Base-by-base conservation (phyloP, 2,113 vertebrate genomes). In the Pelecanoides urinatrix region DNA sequence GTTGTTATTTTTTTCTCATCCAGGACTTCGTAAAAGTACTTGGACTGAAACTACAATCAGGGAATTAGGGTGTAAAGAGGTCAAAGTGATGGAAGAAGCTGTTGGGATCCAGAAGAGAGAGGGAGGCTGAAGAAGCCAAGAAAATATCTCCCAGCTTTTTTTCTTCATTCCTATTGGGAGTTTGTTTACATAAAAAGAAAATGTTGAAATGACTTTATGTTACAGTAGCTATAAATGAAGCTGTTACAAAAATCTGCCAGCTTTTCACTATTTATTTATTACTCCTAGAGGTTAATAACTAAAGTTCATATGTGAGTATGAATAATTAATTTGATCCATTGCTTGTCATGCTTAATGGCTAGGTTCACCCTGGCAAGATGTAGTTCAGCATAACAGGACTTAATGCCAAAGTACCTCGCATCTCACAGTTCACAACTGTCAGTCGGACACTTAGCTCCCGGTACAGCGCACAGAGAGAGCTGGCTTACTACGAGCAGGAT, bases 221-320 rank as follows among this genome's bases (percentile, higher is more conserved):
- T 70, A 86, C 66, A 86, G 80, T 74, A 82, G 55, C 66, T 74
- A 70, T 38, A 91, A 91, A 88, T 22, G 55, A 87, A 87, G 42
- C 72, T 78, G 30, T 52, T 47, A 42, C 34, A 77, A 94, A 79
- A 89, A 66, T 78, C 50, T 81, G 27, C 42, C 27, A 13, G 78
- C 68, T 93, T 40, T 63, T 87, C 32, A 72, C 19, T 86, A 65
- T 92, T 96, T 94, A 81, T 90, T 91, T 86, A 80, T 78, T 66
- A 66, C 34, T 93, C 20, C 34, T 78, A 32, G 40, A 86, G 36
- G 62, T 89, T 93, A 93, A 74, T 65, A 86, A 52, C 52, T 75
- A 20, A 61, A 89, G 36, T 91, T 91, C 45, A 61, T 50, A 29
- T 70, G 80, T 66, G 32, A 86, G 34, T 16, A 65, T 47, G 45